phyloP scores from a whole-genome alignment of 2,797 vertebrate species.

The Amblyopsis hoosieri region DNA sequence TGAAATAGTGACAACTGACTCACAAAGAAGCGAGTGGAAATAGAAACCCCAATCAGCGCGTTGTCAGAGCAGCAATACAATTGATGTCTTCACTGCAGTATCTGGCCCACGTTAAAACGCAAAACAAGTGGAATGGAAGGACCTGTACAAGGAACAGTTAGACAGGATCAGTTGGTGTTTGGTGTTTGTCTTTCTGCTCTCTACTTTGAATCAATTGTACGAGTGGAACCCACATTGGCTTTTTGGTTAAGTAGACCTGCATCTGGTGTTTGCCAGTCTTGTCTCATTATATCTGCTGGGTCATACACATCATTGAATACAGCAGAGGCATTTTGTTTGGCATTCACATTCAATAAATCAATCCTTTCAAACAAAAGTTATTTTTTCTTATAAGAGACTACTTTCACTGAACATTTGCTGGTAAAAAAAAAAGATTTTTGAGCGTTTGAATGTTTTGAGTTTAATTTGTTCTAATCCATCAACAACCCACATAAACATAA shows the following conservation, averaged over 20 bases:
- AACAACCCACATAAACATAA: too few species aligned
- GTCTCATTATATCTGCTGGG: too few species aligned
- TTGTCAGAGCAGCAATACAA: constrained; percentile 34
- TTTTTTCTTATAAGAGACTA: too few species aligned
- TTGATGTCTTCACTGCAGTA: constrained; percentile 34
- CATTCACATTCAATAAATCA: constrained; percentile 36
- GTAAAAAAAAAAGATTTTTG: too few species aligned
- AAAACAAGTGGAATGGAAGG: constrained; percentile 17
- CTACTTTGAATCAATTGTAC: constrained; percentile 36
- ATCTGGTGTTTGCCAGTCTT: too few species aligned
- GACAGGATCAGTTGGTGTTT: constrained; percentile 19
- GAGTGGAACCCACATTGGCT: too few species aligned
- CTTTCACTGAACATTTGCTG: too few species aligned
- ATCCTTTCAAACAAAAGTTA: constrained; percentile 11
- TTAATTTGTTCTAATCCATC: too few species aligned
- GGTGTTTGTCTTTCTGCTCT: constrained; percentile 22
- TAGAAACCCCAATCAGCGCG: constrained; percentile 50
- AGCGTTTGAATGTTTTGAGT: too few species aligned
- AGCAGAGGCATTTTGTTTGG: constrained; percentile 50
- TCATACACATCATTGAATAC: constrained; percentile 1
- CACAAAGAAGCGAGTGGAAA: constrained; percentile 39
- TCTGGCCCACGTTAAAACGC: constrained; percentile 39
- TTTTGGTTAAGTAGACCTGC: too few species aligned
- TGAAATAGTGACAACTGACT: constrained; percentile 67
- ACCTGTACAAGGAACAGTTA: constrained; percentile 6